Evolutionary conservation across 2,113 vertebrate genomes (phyloP), one percentile per base, ranked within the genome.

Genomic region (Lanius collurio): DNA sequence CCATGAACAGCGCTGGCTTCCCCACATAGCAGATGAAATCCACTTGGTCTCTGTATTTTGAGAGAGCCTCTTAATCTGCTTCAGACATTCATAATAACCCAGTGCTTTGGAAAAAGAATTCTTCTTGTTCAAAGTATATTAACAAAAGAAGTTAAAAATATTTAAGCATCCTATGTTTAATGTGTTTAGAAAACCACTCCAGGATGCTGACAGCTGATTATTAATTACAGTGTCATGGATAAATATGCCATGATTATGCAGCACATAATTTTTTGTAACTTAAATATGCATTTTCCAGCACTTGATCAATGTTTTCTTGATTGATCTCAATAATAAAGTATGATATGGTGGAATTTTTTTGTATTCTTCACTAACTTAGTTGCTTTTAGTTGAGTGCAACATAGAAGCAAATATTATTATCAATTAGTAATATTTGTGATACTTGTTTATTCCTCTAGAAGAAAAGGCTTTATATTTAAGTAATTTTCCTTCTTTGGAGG

Each of bases 31-130:
- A 55, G 33, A 91, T 71, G 49, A 92, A 95, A 94, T 92, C 56
- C 47, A 3, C 75, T 64, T 42, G 35, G 60, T 69, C n/a, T 57
- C 52, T 90, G 56, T 57, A 57, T 88, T 93, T 79, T 39, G 44
- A 77, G 85, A 80, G 88, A 69, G n/a, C 67, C 46, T 93, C 11
- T 94, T 93, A 55, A 71, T 92, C 87, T 84, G 82, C 14, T 84
- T 84, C 55, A 85, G 50, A 35, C 78, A 33, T 86, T 52, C 15
- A 10, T 70, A 92, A 83, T 84, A 75, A 79, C 2, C 14, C 24
- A 37, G 52, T 52, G 35, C 56, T 93, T 92, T 57, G 49, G 69
- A 47, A 63, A 89, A 91, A 74, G 42, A 70, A n/a, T 31, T 37
- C 46, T 74, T 11, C 49, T 77, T 83, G 26, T 85, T 89, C 86